Percentiles rank a stretch among this genome's conserved stretches.
These are phyloP conservation scores for Delphinus delphis DNA, from an alignment of 2,113 vertebrate genomes.

Conservation along the genomic window DNA sequence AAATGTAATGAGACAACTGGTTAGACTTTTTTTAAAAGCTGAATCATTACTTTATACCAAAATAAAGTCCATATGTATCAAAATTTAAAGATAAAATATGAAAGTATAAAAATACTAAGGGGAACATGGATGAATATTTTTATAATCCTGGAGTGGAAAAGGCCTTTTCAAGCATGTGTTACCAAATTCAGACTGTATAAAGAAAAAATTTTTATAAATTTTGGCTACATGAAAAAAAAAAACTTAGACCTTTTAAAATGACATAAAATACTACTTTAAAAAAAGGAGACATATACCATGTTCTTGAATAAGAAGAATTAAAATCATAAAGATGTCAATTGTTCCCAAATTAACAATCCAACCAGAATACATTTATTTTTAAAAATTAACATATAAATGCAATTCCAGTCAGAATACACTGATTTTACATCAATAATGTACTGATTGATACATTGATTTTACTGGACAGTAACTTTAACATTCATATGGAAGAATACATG, in stretches of 20 bases:
- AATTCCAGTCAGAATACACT: neutral
- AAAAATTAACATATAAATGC: neutral
- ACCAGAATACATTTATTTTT: neutral
- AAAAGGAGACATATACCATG: neutral
- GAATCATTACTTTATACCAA: slow-evolving; percentile 27
- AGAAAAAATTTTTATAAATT: neutral
- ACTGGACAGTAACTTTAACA: neutral
- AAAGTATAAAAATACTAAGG: neutral
- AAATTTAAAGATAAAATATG: slow-evolving; percentile 32
- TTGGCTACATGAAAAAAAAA: neutral
- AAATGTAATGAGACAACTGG: neutral
- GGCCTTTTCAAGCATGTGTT: neutral
- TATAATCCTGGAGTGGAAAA: neutral
- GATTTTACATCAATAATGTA: neutral
- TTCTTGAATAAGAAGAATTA: neutral
- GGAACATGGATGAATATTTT: slow-evolving; percentile 18
- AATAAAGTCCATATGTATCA: slow-evolving; percentile 14
- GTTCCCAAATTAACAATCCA: neutral
- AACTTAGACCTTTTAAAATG: neutral
- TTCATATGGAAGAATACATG: neutral
- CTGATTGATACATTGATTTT: neutral
- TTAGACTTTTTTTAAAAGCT: slow-evolving; percentile 11
- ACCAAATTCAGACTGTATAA: slow-evolving; percentile 15
- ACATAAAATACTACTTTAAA: neutral
- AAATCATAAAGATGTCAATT: neutral